These are phyloP conservation scores for Orcinus orca DNA, from an alignment of 2,113 vertebrate genomes.

Conservation along the genomic window DNA sequence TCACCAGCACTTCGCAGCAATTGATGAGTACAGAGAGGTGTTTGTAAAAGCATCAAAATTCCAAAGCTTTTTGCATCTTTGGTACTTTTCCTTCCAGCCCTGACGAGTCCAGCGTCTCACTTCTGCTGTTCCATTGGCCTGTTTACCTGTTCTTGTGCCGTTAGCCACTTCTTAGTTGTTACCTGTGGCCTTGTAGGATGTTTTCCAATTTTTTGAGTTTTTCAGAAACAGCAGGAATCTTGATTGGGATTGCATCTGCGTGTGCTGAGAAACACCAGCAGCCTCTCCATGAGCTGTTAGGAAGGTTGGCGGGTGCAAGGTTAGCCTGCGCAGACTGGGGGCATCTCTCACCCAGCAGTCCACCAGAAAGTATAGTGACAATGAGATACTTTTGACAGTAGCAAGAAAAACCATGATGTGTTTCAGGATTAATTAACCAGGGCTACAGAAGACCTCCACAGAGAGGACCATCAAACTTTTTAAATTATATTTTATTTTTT, in stretches of 20 bases:
- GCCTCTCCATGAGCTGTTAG: not conserved
- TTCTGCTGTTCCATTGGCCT: not conserved
- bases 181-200: not conserved
- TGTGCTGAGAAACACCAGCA: not conserved
- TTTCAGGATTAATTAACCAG: not conserved
- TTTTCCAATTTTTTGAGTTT: not conserved
- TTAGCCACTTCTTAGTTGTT: not conserved
- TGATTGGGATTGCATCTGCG: not conserved
- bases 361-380: not conserved
- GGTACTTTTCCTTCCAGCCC: not conserved
- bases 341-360: not conserved
- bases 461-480: not conserved
- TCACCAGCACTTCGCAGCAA: not conserved
- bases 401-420: not conserved
- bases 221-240: not conserved
- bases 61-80: not conserved
- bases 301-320: too few species aligned
- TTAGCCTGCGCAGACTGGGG: not conserved
- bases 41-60: not conserved
- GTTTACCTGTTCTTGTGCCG: not conserved
- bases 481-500: too few species aligned
- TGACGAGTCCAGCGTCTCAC: not conserved
- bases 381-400: not conserved
- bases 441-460: not conserved
- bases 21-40: too few species aligned